Percentiles rank a stretch among this genome's conserved stretches.
Evolutionary conservation across 2,888 invertebrate genomes (phyloP).

Genomic region (Prenolepis imparis): DNA sequence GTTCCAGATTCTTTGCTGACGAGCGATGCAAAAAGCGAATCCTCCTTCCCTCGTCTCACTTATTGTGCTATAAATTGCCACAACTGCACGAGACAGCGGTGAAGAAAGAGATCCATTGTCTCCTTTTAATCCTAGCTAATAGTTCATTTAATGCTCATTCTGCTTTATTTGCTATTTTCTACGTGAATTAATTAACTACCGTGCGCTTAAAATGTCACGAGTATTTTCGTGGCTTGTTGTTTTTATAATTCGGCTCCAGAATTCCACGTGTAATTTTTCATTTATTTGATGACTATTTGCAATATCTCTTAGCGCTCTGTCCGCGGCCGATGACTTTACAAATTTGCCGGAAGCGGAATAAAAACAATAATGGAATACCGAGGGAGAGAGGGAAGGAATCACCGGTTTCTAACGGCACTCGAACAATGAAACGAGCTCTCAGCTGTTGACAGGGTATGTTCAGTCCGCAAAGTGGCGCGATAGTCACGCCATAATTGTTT

Average conservation of each 20-base stretch:
- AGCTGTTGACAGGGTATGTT: constrained; percentile 61
- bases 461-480: constrained; percentile 53
- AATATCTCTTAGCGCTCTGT: neutral
- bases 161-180: neutral
- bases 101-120: constrained; percentile 29
- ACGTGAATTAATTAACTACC: constrained; percentile 9
- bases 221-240: neutral
- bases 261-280: neutral
- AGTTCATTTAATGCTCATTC: constrained; percentile 14
- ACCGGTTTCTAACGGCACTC: constrained; percentile 70
- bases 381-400: constrained; percentile 55
- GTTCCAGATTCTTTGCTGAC: constrained; percentile 44
- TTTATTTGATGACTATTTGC: neutral
- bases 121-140: constrained; percentile 24
- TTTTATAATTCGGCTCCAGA: neutral
- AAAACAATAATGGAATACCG: constrained; percentile 44
- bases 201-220: neutral
- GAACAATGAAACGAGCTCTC: constrained; percentile 65
- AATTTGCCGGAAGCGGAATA: constrained; percentile 45
- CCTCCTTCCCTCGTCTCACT: constrained; percentile 13
- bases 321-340: constrained; percentile 35
- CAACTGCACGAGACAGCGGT: constrained; percentile 28
- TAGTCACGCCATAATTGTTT: constrained; percentile 69
- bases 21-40: constrained; percentile 24
- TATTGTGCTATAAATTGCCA: constrained; percentile 32